A percentile compares a stretch with the other conserved stretches of the same genome.
Conservation (phyloP, 1,140 invertebrate genomes). For the Cyphomyrmex costatus region DNA sequence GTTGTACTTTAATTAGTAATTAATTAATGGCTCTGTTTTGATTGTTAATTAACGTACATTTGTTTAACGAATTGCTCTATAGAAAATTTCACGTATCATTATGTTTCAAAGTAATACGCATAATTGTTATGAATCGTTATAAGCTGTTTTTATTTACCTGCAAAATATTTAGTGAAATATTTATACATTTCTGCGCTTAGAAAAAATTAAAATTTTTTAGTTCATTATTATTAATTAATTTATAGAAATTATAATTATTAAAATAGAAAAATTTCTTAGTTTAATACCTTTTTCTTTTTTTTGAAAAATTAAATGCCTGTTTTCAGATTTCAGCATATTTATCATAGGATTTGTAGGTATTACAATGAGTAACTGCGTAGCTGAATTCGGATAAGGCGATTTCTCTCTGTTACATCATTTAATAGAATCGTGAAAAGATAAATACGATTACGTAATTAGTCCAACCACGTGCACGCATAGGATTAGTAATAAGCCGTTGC, state of each 20-base stretch:
- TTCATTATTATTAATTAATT: no score
- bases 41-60: neutral
- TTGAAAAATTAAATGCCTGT: neutral
- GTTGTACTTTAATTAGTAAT: slow-evolving; percentile 14
- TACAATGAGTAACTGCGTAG: neutral
- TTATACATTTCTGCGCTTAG: no score
- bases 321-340: neutral
- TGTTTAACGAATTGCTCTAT: neutral
- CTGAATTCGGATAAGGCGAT: slow-evolving; percentile 22
- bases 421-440: slow-evolving; percentile 50
- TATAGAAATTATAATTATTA: no score
- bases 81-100: neutral
- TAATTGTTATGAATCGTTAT: neutral
- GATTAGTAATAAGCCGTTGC: slow-evolving; percentile 50
- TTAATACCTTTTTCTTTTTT: neutral
- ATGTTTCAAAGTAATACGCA: neutral
- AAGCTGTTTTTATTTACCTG: neutral
- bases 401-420: slow-evolving; percentile 38
- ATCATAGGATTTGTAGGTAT: neutral
- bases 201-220: neutral
- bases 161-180: neutral
- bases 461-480: slow-evolving; percentile 17
- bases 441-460: slow-evolving; percentile 48
- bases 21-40: neutral
- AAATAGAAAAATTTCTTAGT: slow-evolving; percentile 18